phyloP scores from a whole-genome alignment of 2,888 invertebrate genomes.

The Oxycera nigricornis region DNA sequence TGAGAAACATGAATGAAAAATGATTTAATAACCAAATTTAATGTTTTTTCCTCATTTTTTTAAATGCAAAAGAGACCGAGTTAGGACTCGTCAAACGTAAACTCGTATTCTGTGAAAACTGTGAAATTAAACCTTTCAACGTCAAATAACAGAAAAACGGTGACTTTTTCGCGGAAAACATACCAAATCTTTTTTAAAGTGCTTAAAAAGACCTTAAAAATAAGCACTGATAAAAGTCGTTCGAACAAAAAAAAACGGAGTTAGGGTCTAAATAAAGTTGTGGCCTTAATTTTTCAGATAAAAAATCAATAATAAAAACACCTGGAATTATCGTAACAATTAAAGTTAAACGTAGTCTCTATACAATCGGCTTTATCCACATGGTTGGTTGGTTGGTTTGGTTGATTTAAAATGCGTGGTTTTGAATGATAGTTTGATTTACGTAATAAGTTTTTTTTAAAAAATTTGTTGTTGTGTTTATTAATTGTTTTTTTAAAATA shows the following conservation, averaged over 20 bases:
- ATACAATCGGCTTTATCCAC: not conserved
- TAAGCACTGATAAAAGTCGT: not conserved
- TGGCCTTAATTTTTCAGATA: not conserved
- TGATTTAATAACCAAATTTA: not conserved
- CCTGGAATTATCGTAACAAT: too few relatives aligned
- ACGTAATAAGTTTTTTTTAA: not conserved
- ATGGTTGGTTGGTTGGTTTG: not conserved
- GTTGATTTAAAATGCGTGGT: not conserved
- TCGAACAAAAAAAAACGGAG: not conserved
- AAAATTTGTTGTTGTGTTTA: too few relatives aligned
- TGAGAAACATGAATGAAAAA: not conserved
- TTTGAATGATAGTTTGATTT: not conserved
- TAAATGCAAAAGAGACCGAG: not conserved
- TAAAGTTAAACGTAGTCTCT: too few relatives aligned
- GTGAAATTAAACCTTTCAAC: not conserved
- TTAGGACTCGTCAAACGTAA: not conserved
- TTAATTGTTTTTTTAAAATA: not conserved
- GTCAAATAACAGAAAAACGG: not conserved
- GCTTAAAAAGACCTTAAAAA: too few relatives aligned
- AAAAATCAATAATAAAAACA: not conserved
- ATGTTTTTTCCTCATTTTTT: not conserved
- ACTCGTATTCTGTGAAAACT: not conserved
- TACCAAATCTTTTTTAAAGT: not conserved
- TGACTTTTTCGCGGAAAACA: not conserved
- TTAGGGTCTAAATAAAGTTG: not conserved